These are phyloP conservation scores for Merops nubicus DNA, from an alignment of 2,113 vertebrate genomes.

Conservation along the genomic window DNA sequence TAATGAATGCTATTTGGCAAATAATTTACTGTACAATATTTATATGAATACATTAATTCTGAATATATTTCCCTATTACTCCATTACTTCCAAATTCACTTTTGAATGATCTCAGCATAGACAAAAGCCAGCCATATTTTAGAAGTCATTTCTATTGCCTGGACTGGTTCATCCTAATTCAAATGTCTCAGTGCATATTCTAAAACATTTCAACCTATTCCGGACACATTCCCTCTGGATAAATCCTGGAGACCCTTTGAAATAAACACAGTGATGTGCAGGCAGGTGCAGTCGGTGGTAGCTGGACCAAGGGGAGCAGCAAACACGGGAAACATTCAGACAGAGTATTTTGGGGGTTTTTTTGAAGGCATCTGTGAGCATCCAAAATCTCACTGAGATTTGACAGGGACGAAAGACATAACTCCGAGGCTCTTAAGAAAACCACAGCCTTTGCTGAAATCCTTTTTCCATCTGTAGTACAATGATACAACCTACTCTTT, in stretches of 20 bases:
- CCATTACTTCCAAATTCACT: background rate
- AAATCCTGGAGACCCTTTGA: background rate
- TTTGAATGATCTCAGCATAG: background rate
- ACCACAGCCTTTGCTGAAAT: background rate
- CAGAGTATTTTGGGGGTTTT: accelerated
- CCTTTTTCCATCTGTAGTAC: background rate
- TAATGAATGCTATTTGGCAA: constrained; percentile 46
- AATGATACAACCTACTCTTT: background rate
- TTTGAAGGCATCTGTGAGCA: background rate
- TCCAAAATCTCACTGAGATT: background rate
- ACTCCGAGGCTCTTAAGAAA: background rate
- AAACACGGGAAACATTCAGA: background rate
- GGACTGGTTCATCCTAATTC: background rate
- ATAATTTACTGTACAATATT: constrained; percentile 48
- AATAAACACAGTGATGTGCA: background rate
- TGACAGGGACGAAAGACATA: background rate
- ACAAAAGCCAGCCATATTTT: background rate
- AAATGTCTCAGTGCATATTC: background rate
- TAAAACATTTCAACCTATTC: background rate
- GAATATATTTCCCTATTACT: background rate
- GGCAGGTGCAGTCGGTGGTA: background rate
- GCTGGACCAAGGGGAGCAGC: background rate
- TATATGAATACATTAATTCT: constrained; percentile 13
- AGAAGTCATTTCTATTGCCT: background rate
- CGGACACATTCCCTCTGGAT: accelerated